These are phyloP conservation scores for Aythya baeri DNA, from an alignment of 2,113 vertebrate genomes.

Conservation along the genomic window DNA sequence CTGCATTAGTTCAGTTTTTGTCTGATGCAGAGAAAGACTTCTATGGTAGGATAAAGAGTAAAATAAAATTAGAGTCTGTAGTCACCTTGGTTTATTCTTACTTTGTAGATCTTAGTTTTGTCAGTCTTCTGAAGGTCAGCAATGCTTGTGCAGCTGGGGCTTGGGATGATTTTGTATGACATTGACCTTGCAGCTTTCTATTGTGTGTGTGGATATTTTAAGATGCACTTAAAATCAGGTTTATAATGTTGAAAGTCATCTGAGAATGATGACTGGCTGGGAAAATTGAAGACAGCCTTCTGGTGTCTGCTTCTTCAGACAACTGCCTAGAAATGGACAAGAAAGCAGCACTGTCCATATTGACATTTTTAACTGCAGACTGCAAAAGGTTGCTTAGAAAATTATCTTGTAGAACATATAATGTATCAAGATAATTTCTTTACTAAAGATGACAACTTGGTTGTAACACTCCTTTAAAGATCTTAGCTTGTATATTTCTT, in stretches of 20 bases:
- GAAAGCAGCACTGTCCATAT: not conserved
- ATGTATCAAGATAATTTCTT: not conserved
- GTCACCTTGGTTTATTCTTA: not conserved
- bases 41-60: not conserved
- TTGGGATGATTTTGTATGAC: not conserved
- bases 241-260: not conserved
- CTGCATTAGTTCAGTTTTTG: not conserved
- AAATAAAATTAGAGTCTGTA: not conserved
- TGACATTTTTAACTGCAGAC: not conserved
- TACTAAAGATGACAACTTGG: not conserved
- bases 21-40: not conserved
- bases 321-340: not conserved
- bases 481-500: not conserved
- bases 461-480: not conserved
- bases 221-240: not conserved
- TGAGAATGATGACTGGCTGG: not conserved
- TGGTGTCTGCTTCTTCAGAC: not conserved
- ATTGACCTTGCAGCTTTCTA: not conserved
- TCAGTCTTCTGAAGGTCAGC: not conserved
- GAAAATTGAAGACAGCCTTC: not conserved
- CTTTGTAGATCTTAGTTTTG: not conserved
- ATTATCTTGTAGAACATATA: not conserved
- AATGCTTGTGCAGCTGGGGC: not conserved
- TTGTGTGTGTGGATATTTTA: not conserved
- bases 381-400: not conserved